Evolutionary conservation across 2,797 vertebrate genomes (phyloP).

Genomic region (Pipistrellus pygmaeus): DNA sequence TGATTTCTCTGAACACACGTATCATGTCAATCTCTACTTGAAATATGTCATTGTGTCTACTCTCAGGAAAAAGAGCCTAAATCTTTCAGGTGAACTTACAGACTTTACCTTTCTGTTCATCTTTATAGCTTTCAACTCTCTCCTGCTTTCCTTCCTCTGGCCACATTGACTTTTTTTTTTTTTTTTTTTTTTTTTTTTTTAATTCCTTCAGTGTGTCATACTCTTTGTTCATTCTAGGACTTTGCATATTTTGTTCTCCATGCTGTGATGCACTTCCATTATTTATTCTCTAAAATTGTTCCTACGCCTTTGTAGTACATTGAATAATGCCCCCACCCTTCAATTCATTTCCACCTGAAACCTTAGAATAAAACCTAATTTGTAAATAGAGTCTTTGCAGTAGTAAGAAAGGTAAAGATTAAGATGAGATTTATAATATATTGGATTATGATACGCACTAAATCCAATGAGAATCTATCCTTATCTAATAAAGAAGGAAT

Average conservation of each 20-base stretch:
- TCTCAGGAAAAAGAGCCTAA: neutral
- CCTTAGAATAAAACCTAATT: neutral
- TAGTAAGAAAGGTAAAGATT: neutral
- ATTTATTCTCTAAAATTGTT: neutral
- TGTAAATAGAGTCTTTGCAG: neutral
- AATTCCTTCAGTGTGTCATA: neutral
- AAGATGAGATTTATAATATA: neutral
- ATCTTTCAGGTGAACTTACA: neutral
- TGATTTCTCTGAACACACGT: neutral
- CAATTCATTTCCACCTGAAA: neutral
- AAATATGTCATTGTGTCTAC: neutral
- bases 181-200: neutral
- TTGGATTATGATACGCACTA: neutral
- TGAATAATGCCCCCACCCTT: neutral
- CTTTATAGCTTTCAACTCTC: neutral
- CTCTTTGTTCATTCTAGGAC: neutral
- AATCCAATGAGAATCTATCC: neutral
- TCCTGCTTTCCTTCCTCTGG: neutral
- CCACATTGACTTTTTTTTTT: neutral
- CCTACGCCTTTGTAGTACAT: neutral
- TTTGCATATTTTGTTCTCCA: neutral
- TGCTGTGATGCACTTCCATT: neutral
- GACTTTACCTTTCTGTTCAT: neutral
- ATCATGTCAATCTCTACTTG: neutral
- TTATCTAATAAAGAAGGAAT: too few relatives aligned